Conservation (phyloP, 2,888 invertebrate species). For the Oegoconia quadripuncta region DNA sequence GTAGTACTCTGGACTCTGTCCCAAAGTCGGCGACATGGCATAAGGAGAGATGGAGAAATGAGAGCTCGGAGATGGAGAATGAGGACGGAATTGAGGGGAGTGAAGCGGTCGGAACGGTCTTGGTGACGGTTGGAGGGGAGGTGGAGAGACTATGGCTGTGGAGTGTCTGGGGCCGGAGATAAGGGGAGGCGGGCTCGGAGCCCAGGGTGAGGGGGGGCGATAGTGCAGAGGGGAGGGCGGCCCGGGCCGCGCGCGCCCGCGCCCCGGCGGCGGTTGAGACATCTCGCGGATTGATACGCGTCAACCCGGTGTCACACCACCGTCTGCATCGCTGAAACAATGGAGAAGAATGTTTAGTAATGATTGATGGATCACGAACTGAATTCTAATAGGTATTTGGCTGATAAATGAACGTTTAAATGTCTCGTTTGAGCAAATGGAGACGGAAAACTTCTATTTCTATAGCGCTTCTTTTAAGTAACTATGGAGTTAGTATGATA, state of each 20-base stretch:
- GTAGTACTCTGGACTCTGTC: slow-evolving; percentile 80
- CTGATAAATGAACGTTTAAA: no score
- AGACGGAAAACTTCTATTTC: no score
- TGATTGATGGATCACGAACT: neutral
- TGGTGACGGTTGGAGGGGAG: slow-evolving; percentile 78
- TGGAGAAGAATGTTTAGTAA: slow-evolving; percentile 7
- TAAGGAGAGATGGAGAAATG: slow-evolving; percentile 75
- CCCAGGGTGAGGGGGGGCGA: slow-evolving; percentile 87
- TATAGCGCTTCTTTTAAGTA: no score
- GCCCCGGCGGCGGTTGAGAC: slow-evolving; percentile 74
- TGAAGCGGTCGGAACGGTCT: slow-evolving; percentile 71
- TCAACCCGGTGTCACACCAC: slow-evolving; percentile 78
- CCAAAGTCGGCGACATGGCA: slow-evolving; percentile 78
- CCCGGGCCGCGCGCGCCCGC: slow-evolving; percentile 68
- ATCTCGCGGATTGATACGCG: slow-evolving; percentile 71
- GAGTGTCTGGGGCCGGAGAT: slow-evolving; percentile 81
- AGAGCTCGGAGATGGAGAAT: slow-evolving; percentile 69
- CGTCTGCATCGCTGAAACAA: slow-evolving; percentile 75
- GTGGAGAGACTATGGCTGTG: slow-evolving; percentile 74
- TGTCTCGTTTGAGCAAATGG: no score
- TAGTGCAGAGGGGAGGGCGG: slow-evolving; percentile 82
- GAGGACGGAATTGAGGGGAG: slow-evolving; percentile 64
- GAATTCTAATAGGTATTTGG: neutral
- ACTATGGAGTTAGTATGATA: no score
- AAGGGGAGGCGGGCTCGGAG: slow-evolving; percentile 86